These are phyloP conservation scores for Trisateles emortualis DNA, from an alignment of 2,888 invertebrate genomes.

Conservation along the genomic window DNA sequence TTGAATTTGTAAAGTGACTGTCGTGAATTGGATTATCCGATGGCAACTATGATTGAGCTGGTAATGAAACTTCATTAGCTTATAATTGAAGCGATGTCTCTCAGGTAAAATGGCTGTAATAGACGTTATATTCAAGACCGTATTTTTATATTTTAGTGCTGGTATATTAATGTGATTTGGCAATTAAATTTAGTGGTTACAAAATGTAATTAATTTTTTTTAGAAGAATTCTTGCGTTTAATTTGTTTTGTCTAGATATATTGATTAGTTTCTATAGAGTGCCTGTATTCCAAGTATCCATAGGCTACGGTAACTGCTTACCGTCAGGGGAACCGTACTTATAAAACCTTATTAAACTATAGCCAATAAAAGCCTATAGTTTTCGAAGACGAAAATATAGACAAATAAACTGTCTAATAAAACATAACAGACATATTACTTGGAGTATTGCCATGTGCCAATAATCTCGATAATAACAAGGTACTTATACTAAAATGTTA, in stretches of 20 bases:
- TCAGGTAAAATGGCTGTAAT: slow-evolving; percentile 17
- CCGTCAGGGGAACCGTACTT: no score
- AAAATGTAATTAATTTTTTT: no score
- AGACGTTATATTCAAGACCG: slow-evolving; percentile 14
- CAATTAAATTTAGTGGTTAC: not conserved
- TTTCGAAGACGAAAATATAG: no score
- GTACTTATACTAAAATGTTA: slow-evolving; percentile 35
- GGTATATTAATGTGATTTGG: not conserved
- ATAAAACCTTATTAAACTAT: no score
- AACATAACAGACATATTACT: slow-evolving; percentile 30
- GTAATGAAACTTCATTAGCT: slow-evolving; percentile 38
- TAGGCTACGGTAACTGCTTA: no score
- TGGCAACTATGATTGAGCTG: slow-evolving; percentile 42
- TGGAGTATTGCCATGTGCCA: slow-evolving; percentile 44
- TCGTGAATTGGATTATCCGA: slow-evolving; percentile 39
- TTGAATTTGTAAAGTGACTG: slow-evolving; percentile 36
- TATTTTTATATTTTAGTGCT: slow-evolving; percentile 15
- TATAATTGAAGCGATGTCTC: slow-evolving; percentile 30
- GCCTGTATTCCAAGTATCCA: no score
- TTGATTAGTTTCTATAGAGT: no score
- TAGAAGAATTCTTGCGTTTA: no score
- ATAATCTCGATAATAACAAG: slow-evolving; percentile 39
- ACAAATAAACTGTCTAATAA: slow-evolving; percentile 7
- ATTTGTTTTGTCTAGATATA: no score
- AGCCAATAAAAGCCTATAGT: no score